These are phyloP conservation scores for Xylota sylvarum DNA, from an alignment of 2,888 invertebrate genomes.

Conservation along the genomic window DNA sequence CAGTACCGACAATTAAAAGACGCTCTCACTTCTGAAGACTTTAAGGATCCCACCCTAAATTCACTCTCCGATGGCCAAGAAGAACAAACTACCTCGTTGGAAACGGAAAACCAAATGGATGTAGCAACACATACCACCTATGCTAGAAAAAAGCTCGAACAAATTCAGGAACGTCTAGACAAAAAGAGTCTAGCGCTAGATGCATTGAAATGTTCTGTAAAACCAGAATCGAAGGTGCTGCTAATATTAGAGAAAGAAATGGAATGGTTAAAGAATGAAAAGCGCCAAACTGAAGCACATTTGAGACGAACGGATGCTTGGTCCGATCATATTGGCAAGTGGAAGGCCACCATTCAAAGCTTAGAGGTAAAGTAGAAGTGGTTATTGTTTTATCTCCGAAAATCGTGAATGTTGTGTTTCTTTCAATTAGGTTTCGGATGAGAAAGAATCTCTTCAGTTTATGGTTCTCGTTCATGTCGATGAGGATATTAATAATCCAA, in stretches of 20 bases:
- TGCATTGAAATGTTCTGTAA: conserved; percentile 92
- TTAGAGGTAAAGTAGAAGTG: conserved; percentile 87
- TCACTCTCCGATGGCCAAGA: conserved; percentile 80
- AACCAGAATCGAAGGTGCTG: conserved; percentile 93
- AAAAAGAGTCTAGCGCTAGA: conserved; percentile 94
- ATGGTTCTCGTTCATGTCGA: conserved; percentile 92
- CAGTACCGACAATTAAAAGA: conserved; percentile 89
- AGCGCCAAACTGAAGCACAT: conserved; percentile 93
- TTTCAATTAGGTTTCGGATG: conserved; percentile 84
- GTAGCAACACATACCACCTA: conserved; percentile 94
- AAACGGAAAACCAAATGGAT: conserved; percentile 85
- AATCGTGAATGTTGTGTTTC: conserved; percentile 50
- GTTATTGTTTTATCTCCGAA: neutral
- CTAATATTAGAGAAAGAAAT: conserved; percentile 93
- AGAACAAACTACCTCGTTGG: conserved; percentile 80
- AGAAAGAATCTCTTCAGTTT: conserved; percentile 88
- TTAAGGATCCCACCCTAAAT: conserved; percentile 84
- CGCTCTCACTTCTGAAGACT: conserved; percentile 83
- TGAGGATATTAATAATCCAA: conserved; percentile 84
- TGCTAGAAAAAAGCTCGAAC: conserved; percentile 92
- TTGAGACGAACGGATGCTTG: conserved; percentile 94
- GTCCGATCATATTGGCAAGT: conserved; percentile 95
- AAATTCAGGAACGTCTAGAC: conserved; percentile 92
- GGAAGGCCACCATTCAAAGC: conserved; percentile 94
- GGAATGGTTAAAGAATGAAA: conserved; percentile 92